Evolutionary conservation across 1,140 invertebrate genomes (phyloP).

Genomic region (Drosophila neocordata): DNA sequence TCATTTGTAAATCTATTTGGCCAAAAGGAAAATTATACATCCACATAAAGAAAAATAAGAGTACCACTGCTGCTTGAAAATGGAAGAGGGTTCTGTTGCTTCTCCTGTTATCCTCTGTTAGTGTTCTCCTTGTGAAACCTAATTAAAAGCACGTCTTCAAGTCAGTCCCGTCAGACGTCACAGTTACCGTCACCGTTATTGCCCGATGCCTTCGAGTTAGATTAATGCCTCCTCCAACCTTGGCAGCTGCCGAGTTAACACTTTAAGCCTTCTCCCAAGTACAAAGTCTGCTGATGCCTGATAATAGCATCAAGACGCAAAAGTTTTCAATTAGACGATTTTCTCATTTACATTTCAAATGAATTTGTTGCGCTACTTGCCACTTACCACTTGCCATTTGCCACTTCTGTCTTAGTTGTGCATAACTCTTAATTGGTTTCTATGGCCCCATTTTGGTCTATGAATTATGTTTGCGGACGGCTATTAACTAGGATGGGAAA

Average conservation of each 20-base stretch:
- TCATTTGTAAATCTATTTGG: slow-evolving; percentile 27
- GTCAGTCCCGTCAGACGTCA: background rate
- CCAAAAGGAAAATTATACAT: slow-evolving; percentile 1
- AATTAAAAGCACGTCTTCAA: slow-evolving; percentile 69
- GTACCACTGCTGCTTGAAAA: too few species aligned
- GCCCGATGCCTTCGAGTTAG: slow-evolving; percentile 29
- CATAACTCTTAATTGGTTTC: slow-evolving; percentile 59
- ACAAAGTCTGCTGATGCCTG: slow-evolving; percentile 11
- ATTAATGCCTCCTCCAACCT: slow-evolving; percentile 46
- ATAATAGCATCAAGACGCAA: slow-evolving; percentile 37
- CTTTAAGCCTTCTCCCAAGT: slow-evolving; percentile 57
- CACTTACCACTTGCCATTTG: slow-evolving; percentile 21
- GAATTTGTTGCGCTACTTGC: slow-evolving; percentile 61
- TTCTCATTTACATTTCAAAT: slow-evolving; percentile 78
- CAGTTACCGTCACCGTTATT: slow-evolving; percentile 1
- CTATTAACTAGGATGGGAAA: slow-evolving; percentile 4
- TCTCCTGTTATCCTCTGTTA: slow-evolving; percentile 9
- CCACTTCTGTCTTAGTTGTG: slow-evolving; percentile 39
- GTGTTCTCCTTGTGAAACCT: slow-evolving; percentile 34
- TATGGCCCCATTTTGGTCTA: slow-evolving; percentile 41
- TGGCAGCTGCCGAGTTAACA: slow-evolving; percentile 57
- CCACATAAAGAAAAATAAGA: background rate
- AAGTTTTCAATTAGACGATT: slow-evolving; percentile 75
- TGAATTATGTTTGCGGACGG: slow-evolving; percentile 1
- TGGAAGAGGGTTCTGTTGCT: too few species aligned